Evolutionary conservation across 2,113 vertebrate species (phyloP).

Genomic region (Neopipo cinnamomea): DNA sequence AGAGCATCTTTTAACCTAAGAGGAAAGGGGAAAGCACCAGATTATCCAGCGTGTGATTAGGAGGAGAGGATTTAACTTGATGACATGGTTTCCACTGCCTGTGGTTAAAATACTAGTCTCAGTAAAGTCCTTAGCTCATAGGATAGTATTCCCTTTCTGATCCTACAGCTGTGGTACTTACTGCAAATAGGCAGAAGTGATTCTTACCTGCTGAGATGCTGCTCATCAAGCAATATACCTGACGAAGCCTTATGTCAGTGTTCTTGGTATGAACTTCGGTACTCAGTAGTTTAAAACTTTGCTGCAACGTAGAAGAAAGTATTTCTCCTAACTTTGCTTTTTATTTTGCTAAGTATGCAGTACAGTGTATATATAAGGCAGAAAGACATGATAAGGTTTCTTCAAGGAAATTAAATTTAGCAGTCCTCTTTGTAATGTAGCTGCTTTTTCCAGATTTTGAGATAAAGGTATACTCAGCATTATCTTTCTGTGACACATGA

Average conservation of each 20-base stretch:
- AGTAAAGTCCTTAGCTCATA: background rate
- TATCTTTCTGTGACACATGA: background rate
- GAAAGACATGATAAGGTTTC: background rate
- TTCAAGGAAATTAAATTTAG: background rate
- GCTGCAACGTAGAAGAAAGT: background rate
- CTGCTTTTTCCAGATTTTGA: background rate
- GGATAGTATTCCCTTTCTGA: background rate
- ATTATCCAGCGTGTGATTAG: constrained; percentile 5
- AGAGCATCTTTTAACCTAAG: background rate
- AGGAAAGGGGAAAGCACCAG: background rate
- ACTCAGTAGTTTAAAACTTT: background rate
- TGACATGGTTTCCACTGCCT: background rate
- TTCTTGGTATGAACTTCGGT: background rate
- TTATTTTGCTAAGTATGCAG: background rate
- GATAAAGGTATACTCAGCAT: background rate
- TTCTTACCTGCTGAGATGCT: background rate
- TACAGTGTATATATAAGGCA: background rate
- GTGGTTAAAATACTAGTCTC: background rate
- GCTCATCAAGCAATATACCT: background rate
- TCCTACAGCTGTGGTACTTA: background rate
- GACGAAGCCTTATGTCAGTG: background rate
- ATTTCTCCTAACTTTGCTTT: background rate
- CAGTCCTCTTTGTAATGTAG: background rate
- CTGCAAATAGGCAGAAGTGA: background rate
- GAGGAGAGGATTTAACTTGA: background rate